phyloP scores from a whole-genome alignment of 2,797 vertebrate genomes.

The Crocodylus rhombifer region DNA sequence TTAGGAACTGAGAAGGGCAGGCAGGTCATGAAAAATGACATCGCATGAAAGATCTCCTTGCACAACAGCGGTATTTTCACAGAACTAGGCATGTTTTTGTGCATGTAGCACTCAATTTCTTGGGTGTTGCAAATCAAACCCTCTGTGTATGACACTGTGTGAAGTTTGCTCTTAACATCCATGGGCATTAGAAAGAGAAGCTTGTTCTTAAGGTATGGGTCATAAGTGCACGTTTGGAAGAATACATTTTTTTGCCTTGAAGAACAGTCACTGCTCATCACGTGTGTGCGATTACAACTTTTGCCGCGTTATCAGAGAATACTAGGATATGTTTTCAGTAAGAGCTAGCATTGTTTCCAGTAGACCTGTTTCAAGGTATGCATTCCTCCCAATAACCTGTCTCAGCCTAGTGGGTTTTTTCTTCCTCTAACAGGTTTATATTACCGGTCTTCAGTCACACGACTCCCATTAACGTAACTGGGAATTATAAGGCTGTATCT shows the following conservation, averaged over 20 bases:
- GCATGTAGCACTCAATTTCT: neutral
- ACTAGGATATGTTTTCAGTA: neutral
- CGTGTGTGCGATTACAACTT: neutral
- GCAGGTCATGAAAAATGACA: conserved; percentile 1
- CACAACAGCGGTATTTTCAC: neutral
- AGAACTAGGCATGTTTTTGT: neutral
- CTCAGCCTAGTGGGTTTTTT: neutral
- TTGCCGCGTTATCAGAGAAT: neutral
- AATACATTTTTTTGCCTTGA: neutral
- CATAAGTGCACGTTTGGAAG: neutral
- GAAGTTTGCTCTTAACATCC: neutral
- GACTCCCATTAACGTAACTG: neutral
- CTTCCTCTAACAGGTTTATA: neutral
- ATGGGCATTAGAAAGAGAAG: neutral
- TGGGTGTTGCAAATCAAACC: neutral
- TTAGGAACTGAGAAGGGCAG: neutral
- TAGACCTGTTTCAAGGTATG: neutral
- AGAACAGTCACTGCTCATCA: neutral
- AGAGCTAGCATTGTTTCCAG: neutral
- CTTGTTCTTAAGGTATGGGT: neutral
- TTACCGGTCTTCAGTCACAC: neutral
- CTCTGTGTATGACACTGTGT: neutral
- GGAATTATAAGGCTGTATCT: neutral
- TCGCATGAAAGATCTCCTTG: neutral
- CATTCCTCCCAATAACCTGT: neutral